A percentile compares a stretch with the other conserved stretches of the same genome.
These are phyloP conservation scores for Gasterosteus nipponicus DNA, from an alignment of 2,113 vertebrate genomes.

Conservation along the genomic window DNA sequence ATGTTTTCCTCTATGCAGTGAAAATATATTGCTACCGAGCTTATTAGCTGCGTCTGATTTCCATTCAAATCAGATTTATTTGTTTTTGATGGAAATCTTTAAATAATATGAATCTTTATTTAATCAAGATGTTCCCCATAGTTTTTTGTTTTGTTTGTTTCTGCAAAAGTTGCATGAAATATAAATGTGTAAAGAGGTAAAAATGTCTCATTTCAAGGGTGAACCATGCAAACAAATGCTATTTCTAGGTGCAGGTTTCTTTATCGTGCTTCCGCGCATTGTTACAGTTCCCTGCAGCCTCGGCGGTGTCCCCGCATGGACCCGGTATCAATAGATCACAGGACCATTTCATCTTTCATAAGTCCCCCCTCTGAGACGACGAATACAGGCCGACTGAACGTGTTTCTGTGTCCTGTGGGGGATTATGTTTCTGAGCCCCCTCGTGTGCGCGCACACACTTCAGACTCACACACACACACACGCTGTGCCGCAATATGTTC, in stretches of 20 bases:
- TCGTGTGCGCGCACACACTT: not conserved
- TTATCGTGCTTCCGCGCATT: not conserved
- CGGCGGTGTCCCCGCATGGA: too few relatives aligned
- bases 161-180: not conserved
- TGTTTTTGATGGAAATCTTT: not conserved
- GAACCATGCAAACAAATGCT: not conserved
- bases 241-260: not conserved
- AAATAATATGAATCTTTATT: not conserved
- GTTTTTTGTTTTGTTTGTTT: not conserved
- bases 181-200: not conserved
- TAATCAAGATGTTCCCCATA: not conserved
- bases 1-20: not conserved
- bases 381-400: not conserved
- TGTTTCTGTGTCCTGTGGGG: not conserved
- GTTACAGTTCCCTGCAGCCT: not conserved
- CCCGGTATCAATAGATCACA: conserved; percentile 5
- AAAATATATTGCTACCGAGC: not conserved
- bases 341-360: conserved; percentile 1
- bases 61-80: not conserved
- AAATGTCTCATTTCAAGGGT: not conserved
- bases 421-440: conserved; percentile 1
- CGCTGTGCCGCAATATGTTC: not conserved
- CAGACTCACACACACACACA: not conserved
- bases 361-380: conserved; percentile 2
- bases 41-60: not conserved